These are phyloP conservation scores for Porphyrio hochstetteri DNA, from an alignment of 2,113 vertebrate genomes.

Conservation along the genomic window DNA sequence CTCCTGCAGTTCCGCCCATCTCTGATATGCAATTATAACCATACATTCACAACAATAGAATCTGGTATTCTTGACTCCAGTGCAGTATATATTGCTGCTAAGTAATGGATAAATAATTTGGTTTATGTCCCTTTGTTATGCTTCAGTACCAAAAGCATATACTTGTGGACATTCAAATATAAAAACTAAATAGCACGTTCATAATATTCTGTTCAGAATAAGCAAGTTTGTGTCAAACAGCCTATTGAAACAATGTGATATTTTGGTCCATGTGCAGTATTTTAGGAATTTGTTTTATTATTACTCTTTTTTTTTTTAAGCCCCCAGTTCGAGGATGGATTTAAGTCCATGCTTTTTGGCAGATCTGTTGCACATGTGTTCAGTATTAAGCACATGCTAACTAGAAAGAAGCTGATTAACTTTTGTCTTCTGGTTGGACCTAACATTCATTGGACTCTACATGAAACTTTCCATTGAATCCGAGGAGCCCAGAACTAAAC, in stretches of 20 bases:
- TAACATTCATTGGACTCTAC: not conserved
- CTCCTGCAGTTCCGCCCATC: not conserved
- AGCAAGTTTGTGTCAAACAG: not conserved
- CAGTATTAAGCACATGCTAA: conserved; percentile 34
- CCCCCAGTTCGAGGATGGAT: not conserved
- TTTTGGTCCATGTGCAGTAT: not conserved
- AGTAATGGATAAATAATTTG: not conserved
- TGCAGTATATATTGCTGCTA: not conserved
- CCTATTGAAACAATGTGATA: not conserved
- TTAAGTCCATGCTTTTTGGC: not conserved
- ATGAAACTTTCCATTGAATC: not conserved
- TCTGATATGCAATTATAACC: not conserved
- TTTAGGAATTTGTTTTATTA: not conserved
- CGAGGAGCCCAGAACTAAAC: not conserved
- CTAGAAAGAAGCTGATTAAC: conserved; percentile 39
- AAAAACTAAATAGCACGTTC: not conserved
- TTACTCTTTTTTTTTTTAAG: not conserved
- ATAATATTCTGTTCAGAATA: not conserved
- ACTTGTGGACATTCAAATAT: not conserved
- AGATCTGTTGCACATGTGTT: conserved; percentile 37
- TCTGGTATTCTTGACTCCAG: not conserved
- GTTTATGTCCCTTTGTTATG: not conserved
- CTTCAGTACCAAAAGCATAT: not conserved
- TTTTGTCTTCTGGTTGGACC: not conserved
- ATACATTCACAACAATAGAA: not conserved